phyloP scores from a whole-genome alignment of 2,113 vertebrate genomes.

The Furnarius figulus region DNA sequence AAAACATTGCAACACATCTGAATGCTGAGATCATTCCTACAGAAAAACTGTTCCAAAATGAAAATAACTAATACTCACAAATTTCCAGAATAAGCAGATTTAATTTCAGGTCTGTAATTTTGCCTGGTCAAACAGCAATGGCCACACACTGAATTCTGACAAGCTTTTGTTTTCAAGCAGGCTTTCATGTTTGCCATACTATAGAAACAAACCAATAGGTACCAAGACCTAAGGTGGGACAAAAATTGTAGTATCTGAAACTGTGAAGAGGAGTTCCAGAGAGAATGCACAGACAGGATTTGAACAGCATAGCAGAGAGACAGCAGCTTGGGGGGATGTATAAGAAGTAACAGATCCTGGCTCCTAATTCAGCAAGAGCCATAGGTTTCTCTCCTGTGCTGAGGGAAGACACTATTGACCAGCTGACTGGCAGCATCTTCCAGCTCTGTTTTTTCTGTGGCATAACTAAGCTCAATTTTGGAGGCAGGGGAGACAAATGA shows the following conservation, averaged over 20 bases:
- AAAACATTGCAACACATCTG: background rate
- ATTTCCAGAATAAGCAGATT: background rate
- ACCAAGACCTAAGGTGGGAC: background rate
- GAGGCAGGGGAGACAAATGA: background rate
- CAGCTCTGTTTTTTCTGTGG: background rate
- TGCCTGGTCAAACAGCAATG: background rate
- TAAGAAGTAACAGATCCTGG: background rate
- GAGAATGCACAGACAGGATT: background rate
- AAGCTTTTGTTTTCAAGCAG: background rate
- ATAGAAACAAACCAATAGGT: background rate
- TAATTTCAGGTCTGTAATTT: background rate
- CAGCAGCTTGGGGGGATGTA: background rate
- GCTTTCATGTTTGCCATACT: background rate
- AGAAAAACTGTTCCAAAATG: background rate
- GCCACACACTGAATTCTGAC: background rate
- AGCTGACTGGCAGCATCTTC: background rate
- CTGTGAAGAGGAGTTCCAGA: background rate
- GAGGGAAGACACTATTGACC: background rate
- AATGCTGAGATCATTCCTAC: background rate
- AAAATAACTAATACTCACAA: background rate
- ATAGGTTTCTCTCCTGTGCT: background rate
- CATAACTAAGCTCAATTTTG: background rate
- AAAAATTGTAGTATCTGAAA: background rate
- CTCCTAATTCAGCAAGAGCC: background rate
- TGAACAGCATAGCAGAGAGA: background rate